Evolutionary conservation across 2,888 invertebrate genomes (phyloP), one percentile per base, ranked within the genome.

Genomic region (Athripsodes cinereus): DNA sequence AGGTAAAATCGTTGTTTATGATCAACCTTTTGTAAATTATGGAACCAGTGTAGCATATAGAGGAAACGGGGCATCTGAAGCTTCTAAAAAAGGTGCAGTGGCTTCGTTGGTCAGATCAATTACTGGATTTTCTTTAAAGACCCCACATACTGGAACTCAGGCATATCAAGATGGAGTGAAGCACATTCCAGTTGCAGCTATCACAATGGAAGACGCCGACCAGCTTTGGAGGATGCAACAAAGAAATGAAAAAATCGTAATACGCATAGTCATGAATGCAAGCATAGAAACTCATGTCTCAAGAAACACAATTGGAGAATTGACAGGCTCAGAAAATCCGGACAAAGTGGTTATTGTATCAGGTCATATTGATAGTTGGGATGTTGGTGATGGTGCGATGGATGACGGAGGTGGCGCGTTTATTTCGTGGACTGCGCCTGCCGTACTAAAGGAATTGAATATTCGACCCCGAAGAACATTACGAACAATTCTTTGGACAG

Each of bases 321-420:
- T 86, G 22, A 66, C 59, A 58, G 85, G 85, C 1, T 67, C 63
- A 1, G 58, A 62, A 5, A 50, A 58, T 8, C 50, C 57, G 11
- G 65, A 67, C 8, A 52, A 59, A 62, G 75, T 84, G 0, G 87
- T 88, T 0, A 69, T 88, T 1, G 76, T 88, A 49, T 86, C 87
- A 6, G 89, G 88, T 5, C 88, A 89, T 68, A 71, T 88, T 26
- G 89, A 89, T 68, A 86, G 85, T 66, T 88, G 88, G 88, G 87
- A 89, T 69, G 86, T 88, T 19, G 88, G 88, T 6, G 80, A 84
- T 63, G 88, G 88, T n/a, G 88, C 87, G 1, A 86, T 89, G 87
- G 88, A 88, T 67, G 87, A 88, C 67, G 87, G 83, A 20, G 85
- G 84, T 46, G 88, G 88, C 44, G 82, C 83, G 13, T 85, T 88